Evolutionary conservation across 1,140 invertebrate genomes (phyloP).

Genomic region (Drosophila suzukii): DNA sequence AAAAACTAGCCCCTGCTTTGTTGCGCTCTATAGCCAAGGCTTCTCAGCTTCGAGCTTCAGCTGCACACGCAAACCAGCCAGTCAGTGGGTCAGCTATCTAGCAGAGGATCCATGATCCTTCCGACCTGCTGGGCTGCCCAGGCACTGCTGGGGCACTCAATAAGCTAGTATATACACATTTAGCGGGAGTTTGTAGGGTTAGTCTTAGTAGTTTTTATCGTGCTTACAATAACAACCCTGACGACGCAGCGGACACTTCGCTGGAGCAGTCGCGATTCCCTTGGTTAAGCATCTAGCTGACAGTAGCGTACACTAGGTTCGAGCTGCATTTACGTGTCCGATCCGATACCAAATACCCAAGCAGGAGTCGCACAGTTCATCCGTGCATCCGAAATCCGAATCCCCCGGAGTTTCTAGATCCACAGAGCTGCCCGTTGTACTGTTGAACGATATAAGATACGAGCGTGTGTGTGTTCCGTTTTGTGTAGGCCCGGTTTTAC

Average conservation of each 20-base stretch:
- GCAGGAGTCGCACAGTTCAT: background rate
- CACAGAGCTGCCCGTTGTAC: slow-evolving; percentile 19
- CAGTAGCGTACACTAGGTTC: slow-evolving; percentile 48
- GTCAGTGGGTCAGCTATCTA: background rate
- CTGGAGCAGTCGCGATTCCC: slow-evolving; percentile 35
- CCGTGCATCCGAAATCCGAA: background rate
- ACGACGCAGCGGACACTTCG: slow-evolving; percentile 15
- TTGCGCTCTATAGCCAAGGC: background rate
- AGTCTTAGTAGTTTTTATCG: slow-evolving; percentile 53
- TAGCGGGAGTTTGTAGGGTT: slow-evolving; percentile 40
- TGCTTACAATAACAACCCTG: slow-evolving; percentile 41
- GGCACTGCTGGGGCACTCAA: slow-evolving; percentile 27
- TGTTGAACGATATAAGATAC: slow-evolving; percentile 4
- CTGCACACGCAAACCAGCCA: slow-evolving; percentile 5
- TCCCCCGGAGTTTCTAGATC: slow-evolving; percentile 6
- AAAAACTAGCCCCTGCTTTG: slow-evolving; percentile 18
- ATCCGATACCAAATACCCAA: slow-evolving; percentile 1
- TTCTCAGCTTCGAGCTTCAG: slow-evolving; percentile 22
- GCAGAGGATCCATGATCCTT: background rate
- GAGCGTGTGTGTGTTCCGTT: slow-evolving; percentile 8
- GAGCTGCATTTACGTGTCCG: slow-evolving; percentile 72
- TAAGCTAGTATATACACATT: slow-evolving; percentile 42
- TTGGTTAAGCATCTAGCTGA: slow-evolving; percentile 58
- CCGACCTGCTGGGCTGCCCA: background rate
- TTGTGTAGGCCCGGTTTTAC: slow-evolving; percentile 54